Base-by-base conservation (phyloP, 2,888 invertebrate genomes). In the Drosophila falleni region DNA sequence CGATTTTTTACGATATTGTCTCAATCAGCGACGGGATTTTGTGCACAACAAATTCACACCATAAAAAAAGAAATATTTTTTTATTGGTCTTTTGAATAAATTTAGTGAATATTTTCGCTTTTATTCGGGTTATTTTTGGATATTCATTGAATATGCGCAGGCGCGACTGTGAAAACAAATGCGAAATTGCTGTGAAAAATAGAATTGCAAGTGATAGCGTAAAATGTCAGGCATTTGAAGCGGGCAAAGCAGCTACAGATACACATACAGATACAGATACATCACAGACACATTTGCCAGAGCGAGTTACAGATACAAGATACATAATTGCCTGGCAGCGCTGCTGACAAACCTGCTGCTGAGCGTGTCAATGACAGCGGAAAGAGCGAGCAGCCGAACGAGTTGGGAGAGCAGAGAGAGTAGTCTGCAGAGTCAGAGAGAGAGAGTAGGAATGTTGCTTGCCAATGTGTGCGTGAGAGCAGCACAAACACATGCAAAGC, bases 1-100 rank as follows among this genome's bases (percentile, higher is more conserved):
- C 72, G 75, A 77, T 84, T 81, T 86, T 82, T 87, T 82, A 90
- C 90, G 90, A 89, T 91, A 87, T 82, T 89, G 90, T 87, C 90
- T 90, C 78, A 90, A 91, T 90, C 90, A 89, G 80, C 61, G 60
- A 56, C 66, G 74, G 66, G 56, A 75, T 42, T 71, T 78, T 31
- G 42, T 29, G 54, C 56, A 47, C 53, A 53, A 54, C 64, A 76
- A 78, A 71, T 75, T 78, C 78, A 75, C 70, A 72, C 65, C 73
- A 61, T 39, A 49, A 74, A 64, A 49, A 78, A 65, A 55, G 49
- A 66, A 56, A 44, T 8, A 23, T 10, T 9, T 56, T 33, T 15
- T 56, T 33, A 4, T 10, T 33, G 19, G 16, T n/a, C 47, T 46
- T 51, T 62, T 29, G 42, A 39, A 66, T 33, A 53, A 10, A n/a